A percentile compares a stretch with the other conserved stretches of the same genome.
Evolutionary conservation across 2,113 vertebrate species (phyloP).

Genomic region (Delphinus delphis): DNA sequence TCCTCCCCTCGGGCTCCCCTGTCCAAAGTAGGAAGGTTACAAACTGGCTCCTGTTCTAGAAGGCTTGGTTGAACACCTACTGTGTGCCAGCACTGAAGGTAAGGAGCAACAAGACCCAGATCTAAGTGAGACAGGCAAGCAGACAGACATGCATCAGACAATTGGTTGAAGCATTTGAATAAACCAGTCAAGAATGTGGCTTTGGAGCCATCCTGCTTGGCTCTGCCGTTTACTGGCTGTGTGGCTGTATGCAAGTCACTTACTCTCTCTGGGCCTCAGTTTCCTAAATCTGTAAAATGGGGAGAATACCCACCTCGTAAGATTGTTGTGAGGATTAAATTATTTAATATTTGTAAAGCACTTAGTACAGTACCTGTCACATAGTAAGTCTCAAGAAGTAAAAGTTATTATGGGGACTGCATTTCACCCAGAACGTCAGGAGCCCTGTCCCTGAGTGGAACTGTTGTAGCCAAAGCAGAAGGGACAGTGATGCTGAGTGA

Average conservation of each 20-base stretch:
- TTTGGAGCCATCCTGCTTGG: background rate
- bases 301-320: background rate
- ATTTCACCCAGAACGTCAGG: accelerated
- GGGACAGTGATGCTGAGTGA: background rate
- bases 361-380: background rate
- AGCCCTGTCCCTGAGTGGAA: accelerated
- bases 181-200: background rate
- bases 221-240: background rate
- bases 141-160: background rate
- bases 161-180: too few relatives aligned
- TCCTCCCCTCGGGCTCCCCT: background rate
- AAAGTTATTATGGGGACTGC: background rate
- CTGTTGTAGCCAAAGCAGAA: accelerated
- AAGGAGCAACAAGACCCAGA: background rate
- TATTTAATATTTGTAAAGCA: background rate
- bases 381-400: background rate
- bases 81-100: background rate
- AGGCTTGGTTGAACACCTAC: background rate
- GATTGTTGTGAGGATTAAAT: background rate
- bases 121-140: background rate
- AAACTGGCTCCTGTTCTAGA: background rate
- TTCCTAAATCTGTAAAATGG: background rate
- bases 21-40: background rate
- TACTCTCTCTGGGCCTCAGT: background rate
- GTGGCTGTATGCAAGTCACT: background rate